A percentile compares a stretch with the other conserved stretches of the same genome.
These are phyloP conservation scores for Ellobium chinense DNA, from an alignment of 2,888 invertebrate genomes.

Conservation along the genomic window DNA sequence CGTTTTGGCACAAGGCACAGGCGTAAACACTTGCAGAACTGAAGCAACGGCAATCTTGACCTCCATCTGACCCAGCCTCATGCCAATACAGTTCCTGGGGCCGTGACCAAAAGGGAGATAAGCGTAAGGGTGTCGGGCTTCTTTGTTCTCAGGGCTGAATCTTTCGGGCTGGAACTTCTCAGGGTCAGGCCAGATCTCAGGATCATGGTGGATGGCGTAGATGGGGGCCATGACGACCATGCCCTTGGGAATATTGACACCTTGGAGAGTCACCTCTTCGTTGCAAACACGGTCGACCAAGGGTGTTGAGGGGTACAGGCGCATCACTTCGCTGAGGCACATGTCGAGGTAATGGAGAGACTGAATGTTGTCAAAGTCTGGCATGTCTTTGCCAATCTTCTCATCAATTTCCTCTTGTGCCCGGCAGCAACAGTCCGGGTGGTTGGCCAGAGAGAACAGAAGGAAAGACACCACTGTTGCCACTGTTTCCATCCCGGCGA, in stretches of 20 bases:
- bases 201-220: slow-evolving; percentile 50
- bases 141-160: slow-evolving; percentile 2
- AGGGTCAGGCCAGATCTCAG: slow-evolving; percentile 48
- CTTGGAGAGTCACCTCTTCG: slow-evolving; percentile 49
- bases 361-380: slow-evolving; percentile 49
- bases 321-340: slow-evolving; percentile 55
- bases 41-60: not conserved
- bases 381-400: slow-evolving; percentile 29
- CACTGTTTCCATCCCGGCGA: slow-evolving; percentile 48
- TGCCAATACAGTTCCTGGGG: slow-evolving; percentile 23
- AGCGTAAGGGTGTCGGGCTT: not conserved
- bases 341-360: slow-evolving; percentile 55
- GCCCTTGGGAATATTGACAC: slow-evolving; percentile 47
- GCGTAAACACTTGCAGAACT: not conserved
- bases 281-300: slow-evolving; percentile 36
- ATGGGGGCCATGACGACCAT: slow-evolving; percentile 44
- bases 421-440: slow-evolving; percentile 48
- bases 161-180: slow-evolving; percentile 52
- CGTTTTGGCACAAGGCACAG: not conserved
- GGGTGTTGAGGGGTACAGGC: slow-evolving; percentile 51
- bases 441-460: slow-evolving; percentile 47
- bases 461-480: slow-evolving; percentile 46
- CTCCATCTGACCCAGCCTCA: slow-evolving; percentile 9
- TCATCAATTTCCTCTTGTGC: slow-evolving; percentile 49
- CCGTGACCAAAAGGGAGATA: slow-evolving; percentile 22